phyloP scores from a whole-genome alignment of 2,888 invertebrate genomes.

The Drosophila falleni region DNA sequence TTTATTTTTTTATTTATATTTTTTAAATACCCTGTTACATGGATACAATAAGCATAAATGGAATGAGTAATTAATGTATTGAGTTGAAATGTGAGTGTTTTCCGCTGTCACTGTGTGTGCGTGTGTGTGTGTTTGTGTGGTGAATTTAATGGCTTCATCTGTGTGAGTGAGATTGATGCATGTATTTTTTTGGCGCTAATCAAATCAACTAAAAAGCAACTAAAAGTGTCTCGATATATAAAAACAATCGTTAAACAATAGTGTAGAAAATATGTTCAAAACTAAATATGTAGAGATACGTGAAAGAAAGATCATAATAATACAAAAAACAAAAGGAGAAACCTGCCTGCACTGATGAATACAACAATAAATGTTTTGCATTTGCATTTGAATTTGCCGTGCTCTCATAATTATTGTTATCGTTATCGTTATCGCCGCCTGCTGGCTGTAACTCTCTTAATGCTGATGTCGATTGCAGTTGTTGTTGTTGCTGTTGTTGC shows the following conservation, averaged over 20 bases:
- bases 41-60: slow-evolving; percentile 24
- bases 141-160: slow-evolving; percentile 5
- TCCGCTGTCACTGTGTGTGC: slow-evolving; percentile 24
- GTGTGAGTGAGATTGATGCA: slow-evolving; percentile 19
- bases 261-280: slow-evolving; percentile 30
- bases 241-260: slow-evolving; percentile 16
- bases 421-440: slow-evolving; percentile 25
- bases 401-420: slow-evolving; percentile 56
- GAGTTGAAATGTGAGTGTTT: slow-evolving; percentile 11
- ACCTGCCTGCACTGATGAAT: slow-evolving; percentile 79
- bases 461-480: slow-evolving; percentile 19
- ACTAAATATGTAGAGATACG: slow-evolving; percentile 34
- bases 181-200: slow-evolving; percentile 29
- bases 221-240: slow-evolving; percentile 32
- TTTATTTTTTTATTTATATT: background rate
- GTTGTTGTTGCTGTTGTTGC: slow-evolving; percentile 33
- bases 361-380: slow-evolving; percentile 63
- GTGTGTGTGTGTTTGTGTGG: slow-evolving; percentile 6
- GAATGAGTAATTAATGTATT: slow-evolving; percentile 10
- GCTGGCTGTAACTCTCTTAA: slow-evolving; percentile 4
- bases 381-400: slow-evolving; percentile 60
- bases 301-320: slow-evolving; percentile 30
- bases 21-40: slow-evolving; percentile 35
- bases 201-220: slow-evolving; percentile 55
- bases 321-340: slow-evolving; percentile 55